Evolutionary conservation across 2,113 vertebrate species (phyloP).

Genomic region (Formicarius rufipectus): DNA sequence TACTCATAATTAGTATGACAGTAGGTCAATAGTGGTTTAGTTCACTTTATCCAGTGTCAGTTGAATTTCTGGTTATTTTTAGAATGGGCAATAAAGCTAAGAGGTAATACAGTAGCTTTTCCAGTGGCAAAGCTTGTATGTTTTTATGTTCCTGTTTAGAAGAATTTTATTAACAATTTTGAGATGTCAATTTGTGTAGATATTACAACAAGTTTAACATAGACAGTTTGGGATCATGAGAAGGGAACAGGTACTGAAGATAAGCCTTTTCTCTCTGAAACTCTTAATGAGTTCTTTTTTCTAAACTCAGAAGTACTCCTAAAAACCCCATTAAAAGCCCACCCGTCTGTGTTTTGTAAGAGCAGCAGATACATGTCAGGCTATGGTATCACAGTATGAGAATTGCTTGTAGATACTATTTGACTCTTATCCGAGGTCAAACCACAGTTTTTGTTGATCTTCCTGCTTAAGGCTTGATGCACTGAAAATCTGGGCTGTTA

Average conservation of each 20-base stretch:
- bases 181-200: background rate
- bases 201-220: background rate
- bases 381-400: background rate
- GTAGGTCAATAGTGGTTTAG: rapidly evolving
- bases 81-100: background rate
- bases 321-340: background rate
- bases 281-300: background rate
- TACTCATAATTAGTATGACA: background rate
- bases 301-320: background rate
- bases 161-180: background rate
- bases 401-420: background rate
- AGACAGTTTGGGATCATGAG: background rate
- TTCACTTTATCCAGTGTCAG: background rate
- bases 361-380: background rate
- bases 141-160: background rate
- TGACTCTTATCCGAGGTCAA: background rate
- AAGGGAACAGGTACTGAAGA: background rate
- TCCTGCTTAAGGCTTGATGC: background rate
- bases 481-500: slow-evolving; percentile 50
- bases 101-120: background rate
- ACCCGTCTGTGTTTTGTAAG: background rate
- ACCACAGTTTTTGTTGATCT: slow-evolving; percentile 32
- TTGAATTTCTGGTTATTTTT: background rate
- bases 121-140: background rate
- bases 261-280: background rate